Conservation (phyloP, 2,797 vertebrate species). For the Distichodus sexfasciatus region DNA sequence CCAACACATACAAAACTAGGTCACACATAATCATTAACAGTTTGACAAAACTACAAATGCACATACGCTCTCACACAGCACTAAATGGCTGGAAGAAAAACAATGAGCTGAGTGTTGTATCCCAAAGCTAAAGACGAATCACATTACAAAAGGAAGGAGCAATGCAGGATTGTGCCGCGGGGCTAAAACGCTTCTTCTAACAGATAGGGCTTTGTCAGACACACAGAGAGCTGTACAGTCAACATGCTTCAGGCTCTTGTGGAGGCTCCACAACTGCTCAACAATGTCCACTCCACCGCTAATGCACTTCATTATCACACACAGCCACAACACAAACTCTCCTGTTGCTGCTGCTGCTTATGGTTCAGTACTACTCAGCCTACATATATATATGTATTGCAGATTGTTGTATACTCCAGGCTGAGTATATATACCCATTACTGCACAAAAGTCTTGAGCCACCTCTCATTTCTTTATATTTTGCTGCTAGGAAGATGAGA, state of each 20-base stretch:
- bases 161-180: neutral
- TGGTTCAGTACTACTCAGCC: neutral
- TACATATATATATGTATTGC: too few species aligned
- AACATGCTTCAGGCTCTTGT: constrained; percentile 30
- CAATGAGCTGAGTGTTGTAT: constrained; percentile 38
- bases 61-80: too few species aligned
- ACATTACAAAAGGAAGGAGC: constrained; percentile 31
- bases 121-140: constrained; percentile 18
- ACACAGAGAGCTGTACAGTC: constrained; percentile 14
- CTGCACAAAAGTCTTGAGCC: too few species aligned
- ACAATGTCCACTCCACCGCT: neutral
- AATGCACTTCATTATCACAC: neutral
- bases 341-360: neutral
- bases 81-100: constrained; percentile 12
- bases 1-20: neutral
- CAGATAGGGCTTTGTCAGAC: constrained; percentile 37
- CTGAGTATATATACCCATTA: too few species aligned
- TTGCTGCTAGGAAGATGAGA: too few species aligned
- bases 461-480: too few species aligned
- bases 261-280: constrained; percentile 29
- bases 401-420: too few species aligned
- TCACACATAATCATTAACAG: too few species aligned
- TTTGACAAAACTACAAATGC: too few species aligned
- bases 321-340: neutral
- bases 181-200: constrained; percentile 29